Conservation (phyloP, 1,140 invertebrate species). For the Spodoptera frugiperda region DNA sequence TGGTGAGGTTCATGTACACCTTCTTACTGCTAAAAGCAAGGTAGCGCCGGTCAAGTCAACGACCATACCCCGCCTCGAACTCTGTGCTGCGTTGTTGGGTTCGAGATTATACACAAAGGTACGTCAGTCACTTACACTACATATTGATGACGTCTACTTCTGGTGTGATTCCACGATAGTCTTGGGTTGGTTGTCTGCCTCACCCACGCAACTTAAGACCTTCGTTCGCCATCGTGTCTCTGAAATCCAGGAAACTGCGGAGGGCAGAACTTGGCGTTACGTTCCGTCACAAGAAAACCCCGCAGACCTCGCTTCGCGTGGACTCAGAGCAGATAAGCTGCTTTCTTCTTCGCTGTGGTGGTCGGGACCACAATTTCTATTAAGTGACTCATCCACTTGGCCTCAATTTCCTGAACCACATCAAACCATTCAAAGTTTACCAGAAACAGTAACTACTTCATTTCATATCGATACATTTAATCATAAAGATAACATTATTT, state of each 20-base stretch:
- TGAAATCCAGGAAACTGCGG: constrained; percentile 11
- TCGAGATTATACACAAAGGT: constrained; percentile 14
- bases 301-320: not conserved
- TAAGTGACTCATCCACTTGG: not conserved
- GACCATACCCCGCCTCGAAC: not conserved
- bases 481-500: not conserved
- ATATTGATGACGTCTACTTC: constrained; percentile 1
- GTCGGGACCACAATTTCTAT: not conserved
- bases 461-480: not conserved
- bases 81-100: constrained; percentile 15
- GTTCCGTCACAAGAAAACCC: constrained; percentile 10
- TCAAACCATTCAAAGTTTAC: not conserved
- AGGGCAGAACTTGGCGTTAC: not conserved
- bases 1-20: not conserved
- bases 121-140: constrained; percentile 9
- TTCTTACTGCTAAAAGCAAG: constrained; percentile 13
- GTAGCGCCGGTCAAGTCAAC: constrained; percentile 4
- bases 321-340: not conserved
- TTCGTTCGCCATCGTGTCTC: constrained; percentile 11
- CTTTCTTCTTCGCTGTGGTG: not conserved
- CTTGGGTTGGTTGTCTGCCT: not conserved
- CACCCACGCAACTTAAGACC: not conserved
- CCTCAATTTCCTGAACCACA: not conserved
- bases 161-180: constrained; percentile 16
- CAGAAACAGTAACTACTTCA: not conserved